Evolutionary conservation across 1,140 invertebrate species (phyloP).

Genomic region (Drosophila obscura): DNA sequence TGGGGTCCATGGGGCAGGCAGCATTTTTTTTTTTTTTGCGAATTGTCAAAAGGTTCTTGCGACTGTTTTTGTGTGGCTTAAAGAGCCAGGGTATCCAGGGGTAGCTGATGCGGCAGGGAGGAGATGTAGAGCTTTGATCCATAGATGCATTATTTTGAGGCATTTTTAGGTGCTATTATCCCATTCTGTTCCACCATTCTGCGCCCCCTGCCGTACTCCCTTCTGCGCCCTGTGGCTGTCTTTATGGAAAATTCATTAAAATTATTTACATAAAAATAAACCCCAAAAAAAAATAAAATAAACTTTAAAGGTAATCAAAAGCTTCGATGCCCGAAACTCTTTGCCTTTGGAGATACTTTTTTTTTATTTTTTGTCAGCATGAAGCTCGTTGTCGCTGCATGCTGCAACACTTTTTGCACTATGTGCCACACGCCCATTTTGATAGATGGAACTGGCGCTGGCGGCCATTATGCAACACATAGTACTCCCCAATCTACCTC

Average conservation of each 20-base stretch:
- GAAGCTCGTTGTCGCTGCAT: slow-evolving; percentile 53
- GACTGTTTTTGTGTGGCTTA: neutral
- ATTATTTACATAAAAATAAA: too few relatives aligned
- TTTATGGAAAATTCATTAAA: too few relatives aligned
- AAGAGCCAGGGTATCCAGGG: neutral
- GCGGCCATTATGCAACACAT: slow-evolving; percentile 72
- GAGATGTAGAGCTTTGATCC: too few relatives aligned
- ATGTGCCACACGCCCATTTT: slow-evolving; percentile 64
- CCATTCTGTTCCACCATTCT: too few relatives aligned
- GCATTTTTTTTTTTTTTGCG: slow-evolving; percentile 32
- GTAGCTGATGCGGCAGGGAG: neutral
- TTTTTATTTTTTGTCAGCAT: slow-evolving; percentile 53
- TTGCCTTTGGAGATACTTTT: slow-evolving; percentile 1
- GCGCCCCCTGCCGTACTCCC: too few relatives aligned
- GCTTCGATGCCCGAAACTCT: neutral
- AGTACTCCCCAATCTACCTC: too few relatives aligned
- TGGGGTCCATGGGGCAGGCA: neutral
- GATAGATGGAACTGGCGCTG: slow-evolving; percentile 76
- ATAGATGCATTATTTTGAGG: too few relatives aligned
- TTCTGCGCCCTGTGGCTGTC: too few relatives aligned
- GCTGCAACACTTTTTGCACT: slow-evolving; percentile 71
- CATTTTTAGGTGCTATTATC: too few relatives aligned
- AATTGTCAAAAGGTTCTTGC: slow-evolving; percentile 46
- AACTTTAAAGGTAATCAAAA: neutral
- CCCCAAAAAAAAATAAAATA: too few relatives aligned